Conservation (phyloP, 2,888 invertebrate species). For the Buathra laborator region DNA sequence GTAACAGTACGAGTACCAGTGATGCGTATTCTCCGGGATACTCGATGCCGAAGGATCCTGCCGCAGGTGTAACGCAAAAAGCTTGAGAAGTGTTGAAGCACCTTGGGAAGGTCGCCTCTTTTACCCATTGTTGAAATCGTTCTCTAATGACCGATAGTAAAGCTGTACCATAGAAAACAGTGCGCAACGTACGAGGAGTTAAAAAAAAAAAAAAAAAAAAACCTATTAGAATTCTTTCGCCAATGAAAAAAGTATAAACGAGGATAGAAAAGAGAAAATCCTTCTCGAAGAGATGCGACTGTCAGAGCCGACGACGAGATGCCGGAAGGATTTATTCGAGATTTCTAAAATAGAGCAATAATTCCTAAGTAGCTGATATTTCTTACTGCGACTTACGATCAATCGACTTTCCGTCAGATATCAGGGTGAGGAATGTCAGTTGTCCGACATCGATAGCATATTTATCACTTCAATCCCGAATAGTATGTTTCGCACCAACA, state of each 20-base stretch:
- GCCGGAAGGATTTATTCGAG: neutral
- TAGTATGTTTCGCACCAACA: conserved; percentile 10
- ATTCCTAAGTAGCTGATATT: neutral
- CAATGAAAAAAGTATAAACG: conserved; percentile 17
- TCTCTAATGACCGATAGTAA: conserved; percentile 39
- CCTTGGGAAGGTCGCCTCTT: conserved; percentile 48
- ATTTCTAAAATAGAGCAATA: conserved; percentile 24
- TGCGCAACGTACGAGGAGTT: neutral
- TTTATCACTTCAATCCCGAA: neutral
- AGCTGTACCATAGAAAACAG: neutral
- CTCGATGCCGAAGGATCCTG: neutral
- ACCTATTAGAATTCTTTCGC: conserved; percentile 2
- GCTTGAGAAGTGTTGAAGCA: conserved; percentile 35
- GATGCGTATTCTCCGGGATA: conserved; percentile 9
- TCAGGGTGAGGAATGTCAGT: too few species aligned
- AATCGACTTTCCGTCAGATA: too few species aligned
- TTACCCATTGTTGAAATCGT: conserved; percentile 41
- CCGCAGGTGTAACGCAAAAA: conserved; percentile 36
- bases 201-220: conserved; percentile 10
- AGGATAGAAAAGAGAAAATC: conserved; percentile 1
- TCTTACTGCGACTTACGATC: too few species aligned
- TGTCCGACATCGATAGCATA: too few species aligned
- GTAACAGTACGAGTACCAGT: conserved; percentile 1
- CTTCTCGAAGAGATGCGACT: conserved; percentile 6
- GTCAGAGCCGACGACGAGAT: neutral